Evolutionary conservation across 2,797 vertebrate species (phyloP).

Genomic region (Mormyrops boulengeri): DNA sequence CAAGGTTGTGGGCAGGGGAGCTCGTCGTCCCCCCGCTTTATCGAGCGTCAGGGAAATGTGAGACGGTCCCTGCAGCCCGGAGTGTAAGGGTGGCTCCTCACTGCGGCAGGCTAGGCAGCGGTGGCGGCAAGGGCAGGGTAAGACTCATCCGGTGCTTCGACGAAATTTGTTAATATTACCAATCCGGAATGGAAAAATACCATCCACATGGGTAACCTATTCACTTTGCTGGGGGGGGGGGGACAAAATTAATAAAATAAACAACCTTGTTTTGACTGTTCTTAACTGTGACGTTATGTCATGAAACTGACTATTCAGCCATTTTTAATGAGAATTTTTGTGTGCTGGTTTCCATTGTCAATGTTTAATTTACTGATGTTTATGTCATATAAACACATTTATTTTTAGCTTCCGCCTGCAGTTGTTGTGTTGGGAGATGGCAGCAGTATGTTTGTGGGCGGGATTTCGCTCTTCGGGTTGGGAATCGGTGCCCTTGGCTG

Average conservation of each 20-base stretch:
- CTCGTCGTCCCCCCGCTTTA: background rate
- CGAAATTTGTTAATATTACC: background rate
- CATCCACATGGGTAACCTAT: background rate
- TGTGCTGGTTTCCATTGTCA: background rate
- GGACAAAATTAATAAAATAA: background rate
- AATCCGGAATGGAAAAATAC: background rate
- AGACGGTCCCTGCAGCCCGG: background rate
- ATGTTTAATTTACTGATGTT: background rate
- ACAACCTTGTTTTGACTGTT: background rate
- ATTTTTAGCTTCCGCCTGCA: background rate
- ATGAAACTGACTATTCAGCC: background rate
- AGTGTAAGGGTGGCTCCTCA: background rate
- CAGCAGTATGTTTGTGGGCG: background rate
- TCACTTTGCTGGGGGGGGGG: background rate
- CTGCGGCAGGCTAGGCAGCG: background rate
- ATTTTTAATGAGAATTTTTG: constrained; percentile 1
- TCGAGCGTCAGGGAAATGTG: background rate
- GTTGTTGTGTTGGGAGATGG: background rate
- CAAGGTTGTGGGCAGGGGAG: background rate
- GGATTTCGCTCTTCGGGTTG: background rate
- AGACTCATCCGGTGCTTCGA: background rate
- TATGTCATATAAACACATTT: background rate
- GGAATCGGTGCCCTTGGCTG: background rate
- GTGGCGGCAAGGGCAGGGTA: background rate
- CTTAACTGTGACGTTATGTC: background rate